Evolutionary conservation across 1,140 invertebrate species (phyloP).

Genomic region (Sycophaga agraensis): DNA sequence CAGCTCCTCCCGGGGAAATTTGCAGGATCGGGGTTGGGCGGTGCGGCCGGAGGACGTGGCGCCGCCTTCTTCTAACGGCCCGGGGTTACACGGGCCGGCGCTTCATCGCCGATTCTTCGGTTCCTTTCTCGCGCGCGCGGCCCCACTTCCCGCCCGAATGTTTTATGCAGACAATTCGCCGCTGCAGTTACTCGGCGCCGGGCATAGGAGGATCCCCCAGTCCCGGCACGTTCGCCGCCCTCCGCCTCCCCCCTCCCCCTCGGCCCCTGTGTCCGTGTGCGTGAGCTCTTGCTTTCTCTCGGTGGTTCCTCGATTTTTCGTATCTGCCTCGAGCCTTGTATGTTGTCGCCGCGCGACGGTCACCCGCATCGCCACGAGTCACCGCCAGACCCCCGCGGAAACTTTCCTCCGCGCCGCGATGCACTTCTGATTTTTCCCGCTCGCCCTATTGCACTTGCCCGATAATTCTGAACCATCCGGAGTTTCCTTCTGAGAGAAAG

Average conservation of each 20-base stretch:
- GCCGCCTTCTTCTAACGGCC: conserved; percentile 41
- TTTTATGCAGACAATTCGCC: conserved; percentile 56
- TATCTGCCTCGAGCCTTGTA: not conserved
- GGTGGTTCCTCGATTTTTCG: conserved; percentile 30
- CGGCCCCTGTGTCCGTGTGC: conserved; percentile 16
- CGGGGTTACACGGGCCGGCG: conserved; percentile 38
- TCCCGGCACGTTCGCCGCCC: conserved; percentile 40
- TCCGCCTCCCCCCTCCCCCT: conserved; percentile 35
- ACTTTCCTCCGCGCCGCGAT: too few relatives aligned
- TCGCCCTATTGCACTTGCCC: too few relatives aligned
- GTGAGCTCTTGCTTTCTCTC: not conserved
- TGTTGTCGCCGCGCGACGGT: not conserved
- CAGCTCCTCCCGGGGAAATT: too few relatives aligned
- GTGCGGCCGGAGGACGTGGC: not conserved
- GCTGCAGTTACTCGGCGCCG: conserved; percentile 53
- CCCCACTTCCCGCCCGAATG: conserved; percentile 49
- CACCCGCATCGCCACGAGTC: too few relatives aligned
- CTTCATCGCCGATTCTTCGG: conserved; percentile 36
- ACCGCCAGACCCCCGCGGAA: too few relatives aligned
- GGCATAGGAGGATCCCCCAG: conserved; percentile 37
- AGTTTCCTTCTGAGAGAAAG: too few relatives aligned
- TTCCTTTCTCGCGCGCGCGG: conserved; percentile 31
- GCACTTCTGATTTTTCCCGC: too few relatives aligned
- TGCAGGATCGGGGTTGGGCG: too few relatives aligned
- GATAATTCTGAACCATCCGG: too few relatives aligned